Evolutionary conservation across 92 coral and sea anemone species (phyloP), one percentile per base, ranked within the genome.

Genomic region (Porites cylindrica): DNA sequence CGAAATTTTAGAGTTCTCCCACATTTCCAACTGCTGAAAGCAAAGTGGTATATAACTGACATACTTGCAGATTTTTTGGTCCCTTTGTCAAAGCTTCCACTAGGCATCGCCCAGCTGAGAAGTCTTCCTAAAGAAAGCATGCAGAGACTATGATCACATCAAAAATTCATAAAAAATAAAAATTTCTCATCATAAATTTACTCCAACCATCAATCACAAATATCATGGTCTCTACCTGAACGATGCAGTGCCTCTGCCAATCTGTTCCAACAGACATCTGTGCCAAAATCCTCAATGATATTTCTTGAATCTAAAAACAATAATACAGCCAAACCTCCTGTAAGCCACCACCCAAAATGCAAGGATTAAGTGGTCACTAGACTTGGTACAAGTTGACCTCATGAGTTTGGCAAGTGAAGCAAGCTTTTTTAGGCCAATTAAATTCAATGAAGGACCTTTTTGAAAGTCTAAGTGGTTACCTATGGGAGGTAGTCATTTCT

Each of bases 221-320:
- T 8, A 12, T 21, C 17, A 14, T 1, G 1, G 8, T 32, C 54
- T 71, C 64, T 79, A 97, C 99, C 96, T 97, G 98, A 47, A 97
- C 96, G 76, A 97, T 89, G 56, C 96, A 79, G 72, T 93, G 98
- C 32, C 98, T 86, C 69, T 97, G 99, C 91, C 95, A 93, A 26
- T 94, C 94, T 29, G 98, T 95, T 20, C 99, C 97, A 82, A 92
- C 91, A 10, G 99, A 96, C 95, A 97, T 96, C 82, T 95, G 96
- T 38, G 99, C 95, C 29, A 97, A 89, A 66, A 97, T 96, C 71
- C 99, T 93, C 4, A 97, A 91, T 68, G 99, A 91, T 85, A 97
- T 96, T 88, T 97, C 99, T 76, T 97, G 98, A 52, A 97, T 93
- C 99, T 97, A 78, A 21, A 53, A 53, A 32, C 14, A 9, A 16